A percentile compares a stretch with the other conserved stretches of the same genome.
Evolutionary conservation across 2,797 vertebrate species (phyloP).

Genomic region (Pseudopleuronectes americanus): DNA sequence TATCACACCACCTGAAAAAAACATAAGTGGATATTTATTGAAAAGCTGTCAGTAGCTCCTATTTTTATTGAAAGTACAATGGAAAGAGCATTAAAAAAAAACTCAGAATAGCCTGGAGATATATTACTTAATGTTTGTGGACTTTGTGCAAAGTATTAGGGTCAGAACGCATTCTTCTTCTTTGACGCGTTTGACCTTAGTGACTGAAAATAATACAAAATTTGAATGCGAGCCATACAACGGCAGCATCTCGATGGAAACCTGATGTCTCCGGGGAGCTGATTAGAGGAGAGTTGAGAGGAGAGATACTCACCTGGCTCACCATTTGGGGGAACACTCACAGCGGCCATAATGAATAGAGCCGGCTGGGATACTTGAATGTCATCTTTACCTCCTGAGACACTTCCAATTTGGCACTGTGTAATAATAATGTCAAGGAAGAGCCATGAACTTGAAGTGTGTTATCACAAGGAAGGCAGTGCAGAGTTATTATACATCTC

Average conservation of each 20-base stretch:
- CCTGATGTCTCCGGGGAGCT: slow-evolving; percentile 59
- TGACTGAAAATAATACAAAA: slow-evolving; percentile 32
- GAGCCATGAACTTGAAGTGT: slow-evolving; percentile 57
- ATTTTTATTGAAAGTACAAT: slow-evolving; percentile 61
- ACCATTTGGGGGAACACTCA: slow-evolving; percentile 51
- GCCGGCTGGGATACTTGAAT: slow-evolving; percentile 76
- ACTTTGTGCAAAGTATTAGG: slow-evolving; percentile 17
- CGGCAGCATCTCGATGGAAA: slow-evolving; percentile 44
- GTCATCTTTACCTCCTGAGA: slow-evolving; percentile 72
- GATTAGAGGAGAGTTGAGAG: slow-evolving; percentile 70
- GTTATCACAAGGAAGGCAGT: slow-evolving; percentile 54
- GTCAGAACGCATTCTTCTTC: background rate
- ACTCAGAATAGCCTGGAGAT: slow-evolving; percentile 47
- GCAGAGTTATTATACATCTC: slow-evolving; percentile 44
- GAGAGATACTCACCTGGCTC: slow-evolving; percentile 62
- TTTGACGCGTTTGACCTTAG: slow-evolving; percentile 32
- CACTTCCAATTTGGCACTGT: slow-evolving; percentile 64
- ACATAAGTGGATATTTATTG: slow-evolving; percentile 80
- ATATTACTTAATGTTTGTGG: slow-evolving; percentile 1
- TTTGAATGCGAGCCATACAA: slow-evolving; percentile 53
- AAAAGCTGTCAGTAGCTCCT: slow-evolving; percentile 64
- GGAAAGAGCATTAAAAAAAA: slow-evolving; percentile 49
- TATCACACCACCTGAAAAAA: slow-evolving; percentile 74
- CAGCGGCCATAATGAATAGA: slow-evolving; percentile 68
- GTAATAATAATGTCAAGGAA: slow-evolving; percentile 72